These are phyloP conservation scores for Enteromius thamalakanensis DNA, from an alignment of 2,797 vertebrate species.

Conservation along the genomic window DNA sequence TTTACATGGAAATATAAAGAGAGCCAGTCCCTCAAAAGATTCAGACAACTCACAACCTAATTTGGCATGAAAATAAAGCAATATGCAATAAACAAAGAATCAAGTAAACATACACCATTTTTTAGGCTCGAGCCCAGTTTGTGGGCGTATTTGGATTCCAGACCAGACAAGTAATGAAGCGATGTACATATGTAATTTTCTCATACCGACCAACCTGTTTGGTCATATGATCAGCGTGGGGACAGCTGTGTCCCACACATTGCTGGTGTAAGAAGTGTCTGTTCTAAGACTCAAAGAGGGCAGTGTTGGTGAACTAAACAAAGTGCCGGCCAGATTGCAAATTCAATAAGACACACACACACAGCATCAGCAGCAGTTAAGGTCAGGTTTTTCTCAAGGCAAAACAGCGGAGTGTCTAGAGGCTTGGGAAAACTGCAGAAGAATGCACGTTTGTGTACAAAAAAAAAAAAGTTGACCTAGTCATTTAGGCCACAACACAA, in stretches of 20 bases:
- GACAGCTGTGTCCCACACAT: conserved; percentile 19
- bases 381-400: conserved; percentile 82
- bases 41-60: not conserved
- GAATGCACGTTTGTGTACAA: conserved; percentile 68
- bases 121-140: not conserved
- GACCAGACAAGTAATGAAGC: not conserved
- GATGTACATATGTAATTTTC: not conserved
- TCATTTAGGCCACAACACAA: conserved; percentile 65
- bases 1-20: not conserved
- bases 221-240: conserved; percentile 22
- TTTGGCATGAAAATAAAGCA: not conserved
- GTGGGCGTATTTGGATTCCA: not conserved
- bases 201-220: conserved; percentile 5
- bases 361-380: conserved; percentile 67
- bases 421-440: conserved; percentile 73
- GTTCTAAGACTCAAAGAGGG: conserved; percentile 65
- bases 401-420: conserved; percentile 74
- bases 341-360: conserved; percentile 56
- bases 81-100: not conserved
- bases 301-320: conserved; percentile 69
- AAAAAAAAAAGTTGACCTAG: conserved; percentile 65
- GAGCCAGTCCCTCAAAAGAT: not conserved
- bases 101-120: not conserved
- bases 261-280: conserved; percentile 40
- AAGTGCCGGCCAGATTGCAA: conserved; percentile 64